Percentiles rank a stretch among this genome's conserved stretches.
These are phyloP conservation scores for Vimba vimba DNA, from an alignment of 2,113 vertebrate genomes.

Conservation along the genomic window DNA sequence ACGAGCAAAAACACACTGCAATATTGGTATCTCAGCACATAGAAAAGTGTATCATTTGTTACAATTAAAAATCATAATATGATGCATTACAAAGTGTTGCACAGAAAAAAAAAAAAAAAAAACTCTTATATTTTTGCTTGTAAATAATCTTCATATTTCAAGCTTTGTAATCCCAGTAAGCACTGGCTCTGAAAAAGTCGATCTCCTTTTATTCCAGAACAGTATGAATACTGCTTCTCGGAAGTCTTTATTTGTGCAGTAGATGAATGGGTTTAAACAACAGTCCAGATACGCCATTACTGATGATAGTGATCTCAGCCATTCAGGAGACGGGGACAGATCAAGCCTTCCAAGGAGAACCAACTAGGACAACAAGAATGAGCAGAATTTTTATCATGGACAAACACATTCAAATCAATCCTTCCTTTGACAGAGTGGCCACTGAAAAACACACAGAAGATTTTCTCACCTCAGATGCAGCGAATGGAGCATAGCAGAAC, in stretches of 20 bases:
- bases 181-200: slow-evolving; percentile 63
- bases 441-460: not conserved
- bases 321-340: slow-evolving; percentile 70
- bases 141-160: slow-evolving; percentile 52
- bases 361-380: slow-evolving; percentile 58
- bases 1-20: not conserved
- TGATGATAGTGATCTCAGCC: slow-evolving; percentile 74
- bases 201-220: slow-evolving; percentile 70
- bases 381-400: not conserved
- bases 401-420: no score
- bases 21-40: not conserved
- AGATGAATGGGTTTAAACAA: slow-evolving; percentile 74
- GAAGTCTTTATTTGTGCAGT: slow-evolving; percentile 72
- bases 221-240: slow-evolving; percentile 68
- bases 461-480: slow-evolving; percentile 71
- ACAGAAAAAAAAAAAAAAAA: not conserved
- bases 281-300: slow-evolving; percentile 77
- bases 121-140: not conserved
- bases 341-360: slow-evolving; percentile 71
- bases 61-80: not conserved
- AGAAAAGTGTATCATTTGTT: not conserved
- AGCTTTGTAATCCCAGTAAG: slow-evolving; percentile 67
- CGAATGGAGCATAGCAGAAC: slow-evolving; percentile 74
- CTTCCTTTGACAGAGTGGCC: no score
- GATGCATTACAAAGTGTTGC: not conserved